Evolutionary conservation across 1,140 invertebrate species (phyloP), one percentile per base, ranked within the genome.

Genomic region (Trichoplusia ni): DNA sequence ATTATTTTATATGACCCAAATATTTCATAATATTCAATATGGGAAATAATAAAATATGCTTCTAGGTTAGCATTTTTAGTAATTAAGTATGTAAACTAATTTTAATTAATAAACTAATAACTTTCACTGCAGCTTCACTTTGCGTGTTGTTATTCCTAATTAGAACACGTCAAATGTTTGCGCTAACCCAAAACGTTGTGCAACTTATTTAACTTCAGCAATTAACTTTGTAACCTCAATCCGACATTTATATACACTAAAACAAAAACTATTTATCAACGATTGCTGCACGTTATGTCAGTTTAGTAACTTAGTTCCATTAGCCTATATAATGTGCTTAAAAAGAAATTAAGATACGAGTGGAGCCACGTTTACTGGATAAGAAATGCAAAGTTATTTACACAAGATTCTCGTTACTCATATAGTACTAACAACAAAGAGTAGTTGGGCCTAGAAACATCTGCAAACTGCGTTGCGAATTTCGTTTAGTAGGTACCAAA

Each of bases 391-490:
- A n/a, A n/a, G n/a, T n/a, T n/a, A n/a, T n/a, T n/a, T n/a, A n/a
- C n/a, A n/a, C n/a, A n/a, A n/a, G n/a, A n/a, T n/a, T n/a, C n/a
- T n/a, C n/a, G n/a, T n/a, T n/a, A n/a, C n/a, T n/a, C n/a, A n/a
- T n/a, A n/a, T n/a, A n/a, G n/a, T n/a, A n/a, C n/a, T n/a, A n/a
- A n/a, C n/a, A n/a, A n/a, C n/a, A n/a, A n/a, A n/a, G n/a, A n/a
- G n/a, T n/a, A n/a, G n/a, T n/a, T n/a, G n/a, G n/a, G n/a, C 18
- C 18, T 19, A 4, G 4, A 19, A 40, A 40, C 38, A 40, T 14
- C 38, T 58, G 54, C 37, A 42, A 58, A 58, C 38, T 58, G 23
- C 38, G 54, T 14, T 58, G 54, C 38, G 40, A 38, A 40, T n/a
- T n/a, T n/a, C n/a, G n/a, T n/a, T n/a, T n/a, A n/a, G n/a, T n/a